phyloP scores from a whole-genome alignment of 2,113 vertebrate genomes.

The Oriolus oriolus region DNA sequence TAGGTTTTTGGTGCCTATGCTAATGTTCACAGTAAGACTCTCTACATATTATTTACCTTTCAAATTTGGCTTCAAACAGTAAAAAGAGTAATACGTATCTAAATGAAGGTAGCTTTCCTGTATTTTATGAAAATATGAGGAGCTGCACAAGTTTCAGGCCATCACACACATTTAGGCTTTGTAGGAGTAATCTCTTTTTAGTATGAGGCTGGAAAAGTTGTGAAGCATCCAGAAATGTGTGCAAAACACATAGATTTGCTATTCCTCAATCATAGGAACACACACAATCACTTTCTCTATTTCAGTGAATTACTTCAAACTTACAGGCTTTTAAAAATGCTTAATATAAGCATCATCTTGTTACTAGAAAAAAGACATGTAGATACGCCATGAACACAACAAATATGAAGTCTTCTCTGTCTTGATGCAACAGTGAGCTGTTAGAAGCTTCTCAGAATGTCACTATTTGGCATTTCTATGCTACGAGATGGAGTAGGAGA shows the following conservation, averaged over 20 bases:
- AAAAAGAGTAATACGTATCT: background rate
- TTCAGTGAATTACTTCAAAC: background rate
- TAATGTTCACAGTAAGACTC: background rate
- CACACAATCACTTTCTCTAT: background rate
- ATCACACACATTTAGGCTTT: background rate
- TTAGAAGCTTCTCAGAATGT: background rate
- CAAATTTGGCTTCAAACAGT: background rate
- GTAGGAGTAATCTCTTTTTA: background rate
- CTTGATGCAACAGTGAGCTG: background rate
- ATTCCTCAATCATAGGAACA: background rate
- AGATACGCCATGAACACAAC: background rate
- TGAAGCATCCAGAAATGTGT: background rate
- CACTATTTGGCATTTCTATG: background rate
- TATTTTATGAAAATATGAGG: constrained; percentile 1
- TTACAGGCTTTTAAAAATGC: background rate
- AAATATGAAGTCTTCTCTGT: background rate
- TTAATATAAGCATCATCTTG: background rate
- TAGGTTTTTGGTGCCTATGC: background rate
- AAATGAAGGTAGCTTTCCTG: background rate
- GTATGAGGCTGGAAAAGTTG: background rate
- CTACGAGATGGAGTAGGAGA: background rate
- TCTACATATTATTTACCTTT: background rate
- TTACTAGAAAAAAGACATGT: background rate
- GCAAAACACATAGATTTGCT: background rate
- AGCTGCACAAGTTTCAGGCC: constrained; percentile 19